Conservation (phyloP, 1,140 invertebrate genomes). For the Bombus huntii region DNA sequence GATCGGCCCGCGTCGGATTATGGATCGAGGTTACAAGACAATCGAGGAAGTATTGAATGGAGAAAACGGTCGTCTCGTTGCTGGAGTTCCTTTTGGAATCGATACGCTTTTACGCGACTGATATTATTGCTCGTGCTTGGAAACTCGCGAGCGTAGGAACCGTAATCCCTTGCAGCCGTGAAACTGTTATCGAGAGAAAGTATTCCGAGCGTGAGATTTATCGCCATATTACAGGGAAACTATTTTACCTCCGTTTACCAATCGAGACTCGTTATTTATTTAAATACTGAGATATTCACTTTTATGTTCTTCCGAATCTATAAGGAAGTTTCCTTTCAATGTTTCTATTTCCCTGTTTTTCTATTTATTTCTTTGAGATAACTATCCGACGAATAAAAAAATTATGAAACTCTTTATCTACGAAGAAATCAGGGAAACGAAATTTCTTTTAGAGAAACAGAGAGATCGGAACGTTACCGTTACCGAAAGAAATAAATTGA, state of each 20-base stretch:
- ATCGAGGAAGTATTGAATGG: constrained; percentile 51
- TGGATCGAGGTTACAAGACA: constrained; percentile 50
- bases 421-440: background rate
- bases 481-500: background rate
- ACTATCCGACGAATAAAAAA: too few relatives aligned
- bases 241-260: background rate
- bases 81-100: background rate
- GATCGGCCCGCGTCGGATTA: constrained; percentile 27
- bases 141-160: background rate
- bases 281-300: too few relatives aligned
- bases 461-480: too few relatives aligned
- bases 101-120: background rate
- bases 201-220: background rate
- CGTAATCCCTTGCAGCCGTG: background rate
- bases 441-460: background rate
- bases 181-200: background rate
- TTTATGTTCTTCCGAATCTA: too few relatives aligned
- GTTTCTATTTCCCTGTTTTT: too few relatives aligned
- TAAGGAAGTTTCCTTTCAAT: too few relatives aligned
- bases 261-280: too few relatives aligned
- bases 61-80: constrained; percentile 10
- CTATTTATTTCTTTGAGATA: too few relatives aligned
- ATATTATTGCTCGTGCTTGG: background rate
- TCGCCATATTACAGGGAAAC: background rate
- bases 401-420: too few relatives aligned